A percentile compares a stretch with the other conserved stretches of the same genome.
These are phyloP conservation scores for Malachius bipustulatus DNA, from an alignment of 2,888 invertebrate genomes.

Conservation along the genomic window DNA sequence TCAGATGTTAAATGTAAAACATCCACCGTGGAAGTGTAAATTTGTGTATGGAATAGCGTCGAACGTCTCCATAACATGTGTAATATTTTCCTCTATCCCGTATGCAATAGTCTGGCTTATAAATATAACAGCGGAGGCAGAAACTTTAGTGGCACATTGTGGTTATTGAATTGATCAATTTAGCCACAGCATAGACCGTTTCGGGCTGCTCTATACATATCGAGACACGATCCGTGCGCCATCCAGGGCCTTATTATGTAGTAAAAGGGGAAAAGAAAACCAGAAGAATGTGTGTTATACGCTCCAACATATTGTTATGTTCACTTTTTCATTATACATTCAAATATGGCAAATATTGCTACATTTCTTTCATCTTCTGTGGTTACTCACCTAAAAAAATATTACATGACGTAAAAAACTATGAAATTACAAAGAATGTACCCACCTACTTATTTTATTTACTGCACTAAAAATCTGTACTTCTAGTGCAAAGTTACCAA, in stretches of 20 bases:
- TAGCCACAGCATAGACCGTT: conserved; percentile 36
- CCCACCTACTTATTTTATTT: too few species aligned
- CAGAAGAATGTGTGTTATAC: conserved; percentile 36
- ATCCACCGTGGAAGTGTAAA: neutral
- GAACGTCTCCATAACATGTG: conserved; percentile 5
- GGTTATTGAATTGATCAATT: conserved; percentile 41
- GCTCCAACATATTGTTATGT: conserved; percentile 37
- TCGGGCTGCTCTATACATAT: too few species aligned
- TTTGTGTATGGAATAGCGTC: neutral
- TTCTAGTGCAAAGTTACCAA: too few species aligned
- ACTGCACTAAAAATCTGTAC: too few species aligned
- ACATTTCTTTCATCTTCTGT: conserved; percentile 1
- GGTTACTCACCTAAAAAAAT: too few species aligned
- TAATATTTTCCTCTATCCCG: conserved; percentile 18
- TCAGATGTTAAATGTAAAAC: too few species aligned
- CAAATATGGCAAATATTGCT: conserved; percentile 20
- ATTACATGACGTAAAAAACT: too few species aligned
- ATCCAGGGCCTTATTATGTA: conserved; percentile 37
- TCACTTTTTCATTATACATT: conserved; percentile 32
- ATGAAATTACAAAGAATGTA: too few species aligned
- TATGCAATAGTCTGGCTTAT: conserved; percentile 32
- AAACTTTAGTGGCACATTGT: conserved; percentile 36
- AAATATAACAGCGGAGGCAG: conserved; percentile 35
- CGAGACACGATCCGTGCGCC: conserved; percentile 35
- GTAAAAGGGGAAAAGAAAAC: conserved; percentile 35